Conservation (phyloP, 2,797 vertebrate species). For the Manis pentadactyla region DNA sequence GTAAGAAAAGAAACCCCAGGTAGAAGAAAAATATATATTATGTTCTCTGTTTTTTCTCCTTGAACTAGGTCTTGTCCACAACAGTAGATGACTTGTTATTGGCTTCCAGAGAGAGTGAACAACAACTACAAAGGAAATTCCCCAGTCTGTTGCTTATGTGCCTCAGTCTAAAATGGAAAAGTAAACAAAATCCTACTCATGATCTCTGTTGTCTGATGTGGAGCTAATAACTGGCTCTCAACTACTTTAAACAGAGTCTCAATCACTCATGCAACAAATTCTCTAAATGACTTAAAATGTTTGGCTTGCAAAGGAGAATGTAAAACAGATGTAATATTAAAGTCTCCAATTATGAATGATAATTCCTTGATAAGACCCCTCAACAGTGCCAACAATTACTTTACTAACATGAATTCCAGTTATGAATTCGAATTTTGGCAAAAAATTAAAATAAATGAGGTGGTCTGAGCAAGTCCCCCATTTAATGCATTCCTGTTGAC, state of each 20-base stretch:
- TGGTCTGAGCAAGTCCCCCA: neutral
- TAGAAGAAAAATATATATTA: neutral
- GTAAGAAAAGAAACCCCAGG: neutral
- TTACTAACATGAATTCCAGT: conserved; percentile 26
- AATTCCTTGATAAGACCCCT: conserved; percentile 55
- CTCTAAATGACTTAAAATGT: conserved; percentile 37
- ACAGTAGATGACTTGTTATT: neutral
- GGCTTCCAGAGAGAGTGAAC: neutral
- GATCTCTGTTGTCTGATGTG: conserved; percentile 57
- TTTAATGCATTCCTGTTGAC: neutral
- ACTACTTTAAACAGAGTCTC: conserved; percentile 71
- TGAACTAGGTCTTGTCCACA: neutral
- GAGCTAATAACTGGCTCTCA: conserved; percentile 50
- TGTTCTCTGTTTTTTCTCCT: neutral
- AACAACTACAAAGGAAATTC: conserved; percentile 59
- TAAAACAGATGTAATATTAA: conserved; percentile 61
- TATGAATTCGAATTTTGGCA: conserved; percentile 42
- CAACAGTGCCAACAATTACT: conserved; percentile 35
- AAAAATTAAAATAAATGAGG: conserved; percentile 31
- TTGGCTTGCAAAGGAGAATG: conserved; percentile 51
- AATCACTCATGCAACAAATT: conserved; percentile 38
- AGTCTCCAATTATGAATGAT: conserved; percentile 46
- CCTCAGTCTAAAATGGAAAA: conserved; percentile 72
- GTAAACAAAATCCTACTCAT: conserved; percentile 64
- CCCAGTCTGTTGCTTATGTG: conserved; percentile 74